These are phyloP conservation scores for Microcebus ravelobensis DNA, from an alignment of 2,113 vertebrate species.

Conservation along the genomic window DNA sequence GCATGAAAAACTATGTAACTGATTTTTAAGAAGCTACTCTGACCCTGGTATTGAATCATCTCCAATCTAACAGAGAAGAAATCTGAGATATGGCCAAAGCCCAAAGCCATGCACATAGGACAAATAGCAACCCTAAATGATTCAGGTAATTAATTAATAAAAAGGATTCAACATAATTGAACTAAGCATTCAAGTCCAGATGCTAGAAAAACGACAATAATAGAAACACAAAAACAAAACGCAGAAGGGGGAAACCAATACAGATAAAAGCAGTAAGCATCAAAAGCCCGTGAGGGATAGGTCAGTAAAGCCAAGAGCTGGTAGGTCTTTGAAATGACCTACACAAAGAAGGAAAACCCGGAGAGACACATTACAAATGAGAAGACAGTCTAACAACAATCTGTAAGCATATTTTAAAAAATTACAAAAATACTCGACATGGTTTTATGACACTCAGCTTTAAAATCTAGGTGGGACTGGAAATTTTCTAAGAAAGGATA, in stretches of 20 bases:
- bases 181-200: neutral
- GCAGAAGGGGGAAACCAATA: neutral
- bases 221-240: neutral
- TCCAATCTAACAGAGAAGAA: neutral
- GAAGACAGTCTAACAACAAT: neutral
- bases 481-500: neutral
- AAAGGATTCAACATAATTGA: neutral
- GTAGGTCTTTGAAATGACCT: neutral
- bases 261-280: neutral
- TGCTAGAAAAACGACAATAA: neutral
- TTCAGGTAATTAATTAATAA: neutral
- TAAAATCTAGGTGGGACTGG: neutral
- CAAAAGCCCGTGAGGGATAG: neutral
- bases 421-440: neutral
- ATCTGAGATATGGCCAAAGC: neutral
- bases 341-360: neutral
- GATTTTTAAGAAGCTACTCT: neutral
- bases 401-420: neutral
- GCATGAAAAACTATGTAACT: neutral
- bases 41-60: neutral
- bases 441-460: neutral
- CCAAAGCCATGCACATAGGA: neutral
- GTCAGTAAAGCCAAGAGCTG: neutral
- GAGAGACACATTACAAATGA: neutral
- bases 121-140: neutral